These are phyloP conservation scores for Strigamia transsilvanica DNA, from an alignment of 2,888 invertebrate genomes.

Conservation along the genomic window DNA sequence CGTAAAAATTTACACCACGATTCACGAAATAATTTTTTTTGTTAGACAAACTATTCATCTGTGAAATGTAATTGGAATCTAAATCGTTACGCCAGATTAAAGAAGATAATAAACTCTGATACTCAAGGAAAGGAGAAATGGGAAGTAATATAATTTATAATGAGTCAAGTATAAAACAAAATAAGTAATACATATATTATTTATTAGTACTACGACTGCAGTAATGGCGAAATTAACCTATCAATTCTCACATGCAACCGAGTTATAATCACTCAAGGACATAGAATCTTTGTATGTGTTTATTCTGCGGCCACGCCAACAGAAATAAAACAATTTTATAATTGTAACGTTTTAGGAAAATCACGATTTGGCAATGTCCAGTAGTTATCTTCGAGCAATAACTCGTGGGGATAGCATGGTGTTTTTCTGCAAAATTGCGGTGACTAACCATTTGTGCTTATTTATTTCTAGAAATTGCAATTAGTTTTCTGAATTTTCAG, in stretches of 20 bases:
- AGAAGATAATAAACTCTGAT: neutral
- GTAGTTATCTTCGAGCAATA: constrained; percentile 18
- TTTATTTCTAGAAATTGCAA: neutral
- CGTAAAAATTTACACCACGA: neutral
- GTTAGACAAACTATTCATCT: neutral
- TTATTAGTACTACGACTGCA: neutral
- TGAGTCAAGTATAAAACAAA: neutral
- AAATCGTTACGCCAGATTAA: neutral
- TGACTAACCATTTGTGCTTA: neutral
- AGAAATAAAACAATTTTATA: neutral
- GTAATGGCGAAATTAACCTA: neutral
- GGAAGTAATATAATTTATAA: neutral
- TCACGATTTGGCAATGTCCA: neutral
- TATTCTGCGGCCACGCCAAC: neutral
- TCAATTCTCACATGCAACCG: neutral
- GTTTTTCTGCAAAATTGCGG: constrained; percentile 22
- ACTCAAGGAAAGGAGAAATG: constrained; percentile 12
- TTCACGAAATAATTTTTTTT: neutral
- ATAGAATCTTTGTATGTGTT: constrained; percentile 16
- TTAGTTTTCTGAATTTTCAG: constrained; percentile 37
- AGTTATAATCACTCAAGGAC: neutral
- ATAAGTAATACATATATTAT: neutral
- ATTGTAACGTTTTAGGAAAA: constrained; percentile 43
- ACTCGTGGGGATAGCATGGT: constrained; percentile 53
- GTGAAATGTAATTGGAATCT: neutral